Conservation (phyloP, 2,888 invertebrate genomes). For the Tethea ocularis region DNA sequence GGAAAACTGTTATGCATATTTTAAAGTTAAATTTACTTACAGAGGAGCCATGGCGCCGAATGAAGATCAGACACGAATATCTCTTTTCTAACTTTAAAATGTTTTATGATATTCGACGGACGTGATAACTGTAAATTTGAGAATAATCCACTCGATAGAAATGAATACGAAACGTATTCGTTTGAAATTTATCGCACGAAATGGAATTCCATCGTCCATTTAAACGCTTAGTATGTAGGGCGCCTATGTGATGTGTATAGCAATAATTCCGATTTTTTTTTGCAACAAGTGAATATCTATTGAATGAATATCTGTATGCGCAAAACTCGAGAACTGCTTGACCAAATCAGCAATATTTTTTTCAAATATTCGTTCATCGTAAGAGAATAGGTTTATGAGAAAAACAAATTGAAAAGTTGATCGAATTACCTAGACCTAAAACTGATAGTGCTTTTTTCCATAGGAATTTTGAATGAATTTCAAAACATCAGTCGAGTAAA, state of each 20-base stretch:
- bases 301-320: no score
- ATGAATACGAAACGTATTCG: conserved; percentile 49
- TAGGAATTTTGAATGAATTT: no score
- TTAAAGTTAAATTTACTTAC: conserved; percentile 83
- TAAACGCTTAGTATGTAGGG: conserved; percentile 16
- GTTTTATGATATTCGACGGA: conserved; percentile 71
- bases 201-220: conserved; percentile 35
- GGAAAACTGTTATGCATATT: conserved; percentile 84
- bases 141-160: conserved; percentile 56
- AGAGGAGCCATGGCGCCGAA: conserved; percentile 56
- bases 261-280: not conserved
- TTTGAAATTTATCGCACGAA: conserved; percentile 36
- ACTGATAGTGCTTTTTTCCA: no score
- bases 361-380: no score
- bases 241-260: conserved; percentile 21
- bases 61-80: conserved; percentile 68
- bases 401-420: no score
- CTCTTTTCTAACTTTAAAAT: conserved; percentile 72
- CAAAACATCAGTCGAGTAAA: no score
- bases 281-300: not conserved
- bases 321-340: no score
- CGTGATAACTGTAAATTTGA: conserved; percentile 63
- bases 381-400: no score
- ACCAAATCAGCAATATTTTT: no score
- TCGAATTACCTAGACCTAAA: no score